Conservation (phyloP, 1,140 invertebrate genomes). For the Musca vetustissima region DNA sequence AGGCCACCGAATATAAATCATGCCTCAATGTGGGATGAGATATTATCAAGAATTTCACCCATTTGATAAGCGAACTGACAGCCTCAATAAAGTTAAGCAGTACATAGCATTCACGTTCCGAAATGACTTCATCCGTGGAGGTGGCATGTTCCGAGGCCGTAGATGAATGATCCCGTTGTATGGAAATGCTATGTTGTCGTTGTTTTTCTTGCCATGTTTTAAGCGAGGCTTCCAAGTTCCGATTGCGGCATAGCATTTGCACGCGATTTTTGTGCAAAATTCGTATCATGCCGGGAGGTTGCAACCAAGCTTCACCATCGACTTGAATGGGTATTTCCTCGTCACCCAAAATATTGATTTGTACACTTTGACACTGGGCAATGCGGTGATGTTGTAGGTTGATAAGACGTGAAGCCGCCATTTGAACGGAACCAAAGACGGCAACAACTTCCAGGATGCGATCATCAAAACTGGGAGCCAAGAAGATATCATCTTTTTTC, state of each 20-base stretch:
- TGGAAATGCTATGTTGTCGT: slow-evolving; percentile 61
- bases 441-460: slow-evolving; percentile 93
- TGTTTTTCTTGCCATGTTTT: slow-evolving; percentile 95
- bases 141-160: slow-evolving; percentile 50
- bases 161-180: slow-evolving; percentile 51
- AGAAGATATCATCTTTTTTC: slow-evolving; percentile 84
- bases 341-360: slow-evolving; percentile 90
- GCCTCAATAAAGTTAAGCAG: slow-evolving; percentile 81
- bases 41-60: slow-evolving; percentile 74
- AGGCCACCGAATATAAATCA: slow-evolving; percentile 73
- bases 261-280: slow-evolving; percentile 96
- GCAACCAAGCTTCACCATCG: slow-evolving; percentile 98
- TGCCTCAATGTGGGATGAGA: slow-evolving; percentile 66
- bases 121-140: slow-evolving; percentile 60
- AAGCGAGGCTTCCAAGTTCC: slow-evolving; percentile 84
- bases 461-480: slow-evolving; percentile 90
- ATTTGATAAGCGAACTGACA: slow-evolving; percentile 76
- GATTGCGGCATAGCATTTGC: slow-evolving; percentile 91
- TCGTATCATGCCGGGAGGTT: slow-evolving; percentile 91
- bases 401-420: slow-evolving; percentile 92
- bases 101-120: slow-evolving; percentile 65
- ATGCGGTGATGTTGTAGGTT: slow-evolving; percentile 96
- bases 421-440: slow-evolving; percentile 94
- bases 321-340: slow-evolving; percentile 91
- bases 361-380: slow-evolving; percentile 92